Conservation (phyloP, 1,140 invertebrate genomes). For the Atta cephalotes region DNA sequence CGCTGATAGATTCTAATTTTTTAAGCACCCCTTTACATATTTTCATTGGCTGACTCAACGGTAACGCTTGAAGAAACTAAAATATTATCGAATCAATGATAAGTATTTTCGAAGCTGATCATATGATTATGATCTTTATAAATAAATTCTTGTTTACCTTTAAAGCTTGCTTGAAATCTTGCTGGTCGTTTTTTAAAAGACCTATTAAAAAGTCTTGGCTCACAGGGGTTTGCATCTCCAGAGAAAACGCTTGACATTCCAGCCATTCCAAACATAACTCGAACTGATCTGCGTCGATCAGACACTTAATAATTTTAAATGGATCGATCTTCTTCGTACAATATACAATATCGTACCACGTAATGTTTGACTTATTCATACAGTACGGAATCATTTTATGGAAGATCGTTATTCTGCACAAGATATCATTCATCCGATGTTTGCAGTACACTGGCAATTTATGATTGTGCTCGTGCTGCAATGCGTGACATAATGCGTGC, state of each 20-base stretch:
- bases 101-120: background rate
- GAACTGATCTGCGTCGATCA: slow-evolving; percentile 85
- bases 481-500: slow-evolving; percentile 72
- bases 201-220: slow-evolving; percentile 80
- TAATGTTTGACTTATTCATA: slow-evolving; percentile 71
- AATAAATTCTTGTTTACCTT: slow-evolving; percentile 76
- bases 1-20: slow-evolving; percentile 88
- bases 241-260: slow-evolving; percentile 83
- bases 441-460: slow-evolving; percentile 81
- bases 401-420: slow-evolving; percentile 83
- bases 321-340: slow-evolving; percentile 82
- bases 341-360: slow-evolving; percentile 85
- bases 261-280: slow-evolving; percentile 89
- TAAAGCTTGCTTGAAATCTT: slow-evolving; percentile 77
- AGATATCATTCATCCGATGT: slow-evolving; percentile 82
- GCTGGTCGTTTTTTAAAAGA: slow-evolving; percentile 76
- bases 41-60: slow-evolving; percentile 86
- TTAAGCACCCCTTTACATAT: slow-evolving; percentile 89
- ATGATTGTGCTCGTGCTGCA: slow-evolving; percentile 77
- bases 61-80: slow-evolving; percentile 86
- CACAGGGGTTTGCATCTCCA: slow-evolving; percentile 79
- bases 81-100: slow-evolving; percentile 63
- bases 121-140: slow-evolving; percentile 31
- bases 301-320: slow-evolving; percentile 76
- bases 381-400: slow-evolving; percentile 84